Evolutionary conservation across 2,888 invertebrate species (phyloP), one percentile per base, ranked within the genome.

Genomic region (Acronicta alni): DNA sequence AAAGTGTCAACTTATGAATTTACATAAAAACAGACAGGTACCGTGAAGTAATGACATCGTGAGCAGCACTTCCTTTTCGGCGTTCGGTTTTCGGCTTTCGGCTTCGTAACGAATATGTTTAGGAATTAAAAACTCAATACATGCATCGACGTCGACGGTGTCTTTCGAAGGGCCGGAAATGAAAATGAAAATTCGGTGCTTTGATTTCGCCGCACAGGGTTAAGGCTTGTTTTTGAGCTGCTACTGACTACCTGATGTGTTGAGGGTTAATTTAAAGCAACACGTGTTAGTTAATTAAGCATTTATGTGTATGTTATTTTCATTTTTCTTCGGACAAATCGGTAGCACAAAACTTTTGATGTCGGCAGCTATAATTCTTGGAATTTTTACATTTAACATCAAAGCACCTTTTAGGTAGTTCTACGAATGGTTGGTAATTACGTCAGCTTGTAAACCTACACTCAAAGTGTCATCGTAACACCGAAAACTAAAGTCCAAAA

Each of bases 1-100:
- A 9, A 73, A 57, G 49, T 66, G 66, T 61, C 73, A 63, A 70
- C 70, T 66, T 67, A 72, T 78, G 72, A 72, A 78, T 78, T 68
- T 57, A 72, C 64, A 67, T 67, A 77, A 51, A 30, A 68, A 77
- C 39, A 48, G 38, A 64, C 44, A 48, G 63, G 51, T 62, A 59
- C 61, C 64, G 57, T 60, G 56, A 68, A 45, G 54, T 61, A 72
- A 71, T 70, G 52, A 66, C 54, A 57, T 72, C 66, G 67, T 75
- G 72, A 66, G 47, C 32, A 41, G 52, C 61, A 61, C 61, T 67
- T 78, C 70, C 66, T 72, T 70, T 69, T 70, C 64, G 64, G 57
- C 37, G 16, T 60, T 43, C 55, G 46, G 56, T 49, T 12, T 46
- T 56, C 46, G 17, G 47, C 35, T 38, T 46, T 61, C 60, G 57